Conservation (phyloP, 2,113 vertebrate genomes). For the Lagopus muta region DNA sequence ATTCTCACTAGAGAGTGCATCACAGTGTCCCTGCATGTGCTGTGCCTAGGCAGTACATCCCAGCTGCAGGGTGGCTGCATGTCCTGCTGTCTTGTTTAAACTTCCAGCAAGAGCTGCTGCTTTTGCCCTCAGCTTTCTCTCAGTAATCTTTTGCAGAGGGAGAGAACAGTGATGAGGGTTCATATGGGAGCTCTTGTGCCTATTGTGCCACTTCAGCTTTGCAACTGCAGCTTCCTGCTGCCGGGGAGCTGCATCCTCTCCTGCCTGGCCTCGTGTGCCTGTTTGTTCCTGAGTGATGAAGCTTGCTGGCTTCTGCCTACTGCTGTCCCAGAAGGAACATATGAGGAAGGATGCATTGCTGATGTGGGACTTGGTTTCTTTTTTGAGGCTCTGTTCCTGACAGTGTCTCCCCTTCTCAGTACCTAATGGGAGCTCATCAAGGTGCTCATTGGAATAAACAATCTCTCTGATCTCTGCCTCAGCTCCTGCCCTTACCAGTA, state of each 20-base stretch:
- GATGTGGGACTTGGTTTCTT: background rate
- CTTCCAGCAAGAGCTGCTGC: background rate
- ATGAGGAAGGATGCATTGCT: background rate
- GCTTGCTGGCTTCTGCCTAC: background rate
- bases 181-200: background rate
- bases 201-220: background rate
- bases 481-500: background rate
- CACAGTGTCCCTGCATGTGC: background rate
- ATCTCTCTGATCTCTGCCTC: background rate
- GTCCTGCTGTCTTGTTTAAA: background rate
- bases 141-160: background rate
- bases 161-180: background rate
- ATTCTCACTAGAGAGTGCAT: background rate
- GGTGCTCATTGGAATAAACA: background rate
- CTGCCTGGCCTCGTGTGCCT: background rate
- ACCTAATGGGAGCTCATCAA: background rate
- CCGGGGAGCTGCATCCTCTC: background rate
- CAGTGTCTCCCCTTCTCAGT: background rate
- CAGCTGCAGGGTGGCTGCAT: background rate
- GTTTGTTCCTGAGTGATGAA: background rate
- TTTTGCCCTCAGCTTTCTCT: background rate
- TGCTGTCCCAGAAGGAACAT: background rate
- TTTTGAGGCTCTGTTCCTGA: background rate
- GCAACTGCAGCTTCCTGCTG: background rate
- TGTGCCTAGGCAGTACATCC: background rate